These are phyloP conservation scores for Bergia sp. DNA, from an alignment of 92 coral and sea anemone genomes.

Conservation along the genomic window DNA sequence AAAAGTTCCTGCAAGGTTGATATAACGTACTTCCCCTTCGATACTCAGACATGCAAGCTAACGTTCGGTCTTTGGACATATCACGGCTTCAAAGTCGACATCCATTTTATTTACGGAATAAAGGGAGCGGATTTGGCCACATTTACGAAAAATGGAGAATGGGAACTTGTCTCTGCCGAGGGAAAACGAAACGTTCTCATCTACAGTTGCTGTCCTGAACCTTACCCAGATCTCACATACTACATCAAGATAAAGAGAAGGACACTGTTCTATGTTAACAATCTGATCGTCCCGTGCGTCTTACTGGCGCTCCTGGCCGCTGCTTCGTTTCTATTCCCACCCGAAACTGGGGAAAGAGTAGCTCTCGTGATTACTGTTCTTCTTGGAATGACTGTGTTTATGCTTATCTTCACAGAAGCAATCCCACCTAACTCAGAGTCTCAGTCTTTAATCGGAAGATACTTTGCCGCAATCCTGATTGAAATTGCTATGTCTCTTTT, in stretches of 20 bases:
- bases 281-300: slow-evolving; percentile 86
- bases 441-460: slow-evolving; percentile 90
- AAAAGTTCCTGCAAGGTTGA: slow-evolving; percentile 80
- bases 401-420: slow-evolving; percentile 91
- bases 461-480: slow-evolving; percentile 88
- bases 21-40: slow-evolving; percentile 83
- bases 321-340: slow-evolving; percentile 88
- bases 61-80: slow-evolving; percentile 88
- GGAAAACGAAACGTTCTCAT: slow-evolving; percentile 53
- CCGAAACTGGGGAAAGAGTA: slow-evolving; percentile 96
- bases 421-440: slow-evolving; percentile 94
- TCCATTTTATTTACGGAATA: slow-evolving; percentile 51
- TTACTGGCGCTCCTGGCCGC: slow-evolving; percentile 84
- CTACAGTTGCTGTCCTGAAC: slow-evolving; percentile 81
- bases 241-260: slow-evolving; percentile 70
- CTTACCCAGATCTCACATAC: slow-evolving; percentile 78
- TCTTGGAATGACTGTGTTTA: slow-evolving; percentile 95
- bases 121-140: slow-evolving; percentile 53
- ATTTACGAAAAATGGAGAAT: slow-evolving; percentile 78
- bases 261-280: slow-evolving; percentile 84
- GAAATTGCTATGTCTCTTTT: slow-evolving; percentile 81
- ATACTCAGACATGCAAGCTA: slow-evolving; percentile 75
- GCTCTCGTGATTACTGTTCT: slow-evolving; percentile 92
- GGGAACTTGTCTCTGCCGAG: slow-evolving; percentile 73
- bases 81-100: slow-evolving; percentile 63